Evolutionary conservation across 2,113 vertebrate species (phyloP), one percentile per base, ranked within the genome.

Genomic region (Lethenteron camtschaticum): DNA sequence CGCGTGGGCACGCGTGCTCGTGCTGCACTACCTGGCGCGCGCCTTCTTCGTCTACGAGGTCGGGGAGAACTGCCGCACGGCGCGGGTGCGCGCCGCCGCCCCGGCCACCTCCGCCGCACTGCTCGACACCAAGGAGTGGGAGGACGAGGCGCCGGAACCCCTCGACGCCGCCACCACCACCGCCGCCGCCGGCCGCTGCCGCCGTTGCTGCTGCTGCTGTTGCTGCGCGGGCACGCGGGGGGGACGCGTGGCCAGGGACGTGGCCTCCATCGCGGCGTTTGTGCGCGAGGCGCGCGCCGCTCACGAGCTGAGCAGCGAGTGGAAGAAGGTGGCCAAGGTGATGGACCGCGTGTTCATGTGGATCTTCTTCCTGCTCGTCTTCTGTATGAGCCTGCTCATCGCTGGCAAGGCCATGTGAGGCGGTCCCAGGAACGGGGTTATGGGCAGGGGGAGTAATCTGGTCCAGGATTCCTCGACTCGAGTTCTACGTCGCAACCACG

Each of bases 321-420:
- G 88, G 88, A 88, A 88, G 76, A 86, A 81, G 69, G 80, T 90
- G 69, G 86, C 86, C 68, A 86, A 86, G 70, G 87, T 90, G 56
- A 79, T 89, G 80, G 88, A 91, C 7, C 83, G 86, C 18, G 88
- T 88, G 78, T 90, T 95, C 76, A 85, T 90, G 84, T 86, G 85
- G 80, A 72, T 88, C 58, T 95, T 95, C 75, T 87, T 90, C 72
- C 79, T 84, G 71, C 87, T 91, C 87, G 85, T 90, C 56, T 82
- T 89, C 73, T 76, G 86, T 56, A 87, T 90, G 87, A 92, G 86
- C 16, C 70, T 86, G 57, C 81, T 90, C 13, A 83, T 90, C 3
- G 81, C 89, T 78, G 80, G 81, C 5, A 84, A 84, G 72, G 87
- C 81, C 18, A 66, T 14, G 14, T 66, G 60, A 41, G 41, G 41